Conservation (phyloP, 2,888 invertebrate species). For the Leucozona laternaria region DNA sequence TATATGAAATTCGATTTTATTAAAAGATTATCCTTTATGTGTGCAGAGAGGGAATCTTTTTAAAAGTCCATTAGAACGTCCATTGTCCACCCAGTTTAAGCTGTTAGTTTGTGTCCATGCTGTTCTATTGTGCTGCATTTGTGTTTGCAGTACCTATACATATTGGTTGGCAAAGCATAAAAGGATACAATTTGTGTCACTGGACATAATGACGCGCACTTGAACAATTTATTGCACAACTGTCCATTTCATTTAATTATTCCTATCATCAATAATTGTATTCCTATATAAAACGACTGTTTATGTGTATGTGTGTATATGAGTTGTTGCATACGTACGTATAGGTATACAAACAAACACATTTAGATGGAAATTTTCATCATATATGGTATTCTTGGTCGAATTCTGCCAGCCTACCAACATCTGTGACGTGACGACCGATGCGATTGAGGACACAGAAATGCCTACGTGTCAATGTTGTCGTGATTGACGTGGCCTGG, state of each 20-base stretch:
- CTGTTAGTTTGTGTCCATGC: background rate
- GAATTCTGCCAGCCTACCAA: background rate
- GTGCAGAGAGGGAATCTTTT: conserved; percentile 41
- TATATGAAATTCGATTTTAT: conserved; percentile 27
- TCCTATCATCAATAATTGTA: conserved; percentile 42
- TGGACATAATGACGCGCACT: conserved; percentile 63
- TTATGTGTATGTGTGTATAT: too few species aligned
- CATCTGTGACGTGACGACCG: conserved; percentile 2
- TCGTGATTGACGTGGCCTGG: conserved; percentile 36
- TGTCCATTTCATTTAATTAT: conserved; percentile 50
- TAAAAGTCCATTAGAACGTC: conserved; percentile 57
- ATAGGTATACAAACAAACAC: background rate
- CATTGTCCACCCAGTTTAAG: conserved; percentile 31
- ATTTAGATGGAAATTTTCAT: conserved; percentile 42
- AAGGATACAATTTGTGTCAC: conserved; percentile 59
- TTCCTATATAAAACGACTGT: background rate
- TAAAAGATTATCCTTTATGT: conserved; percentile 33
- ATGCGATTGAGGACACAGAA: background rate
- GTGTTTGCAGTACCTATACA: background rate
- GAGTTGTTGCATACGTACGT: too few species aligned
- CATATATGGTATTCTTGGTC: conserved; percentile 15
- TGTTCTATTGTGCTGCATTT: background rate
- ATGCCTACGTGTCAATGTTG: conserved; percentile 41
- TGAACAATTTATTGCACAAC: conserved; percentile 51
- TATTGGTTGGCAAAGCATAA: conserved; percentile 15